Conservation (phyloP, 92 coral and sea anemone species). For the Anthopleura xanthogrammica region DNA sequence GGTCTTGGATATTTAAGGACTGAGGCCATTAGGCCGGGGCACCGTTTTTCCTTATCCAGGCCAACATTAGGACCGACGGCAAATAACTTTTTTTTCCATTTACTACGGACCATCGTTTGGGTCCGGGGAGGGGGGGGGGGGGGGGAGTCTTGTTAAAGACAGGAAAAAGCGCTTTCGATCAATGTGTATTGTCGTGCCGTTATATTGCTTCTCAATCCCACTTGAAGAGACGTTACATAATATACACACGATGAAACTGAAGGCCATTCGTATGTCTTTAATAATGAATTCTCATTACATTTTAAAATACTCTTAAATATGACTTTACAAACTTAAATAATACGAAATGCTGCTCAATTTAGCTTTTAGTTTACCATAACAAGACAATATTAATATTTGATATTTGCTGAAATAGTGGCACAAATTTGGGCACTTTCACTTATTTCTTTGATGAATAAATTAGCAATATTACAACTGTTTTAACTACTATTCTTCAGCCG, state of each 20-base stretch:
- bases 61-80: too few relatives aligned
- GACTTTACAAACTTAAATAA: neutral
- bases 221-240: too few relatives aligned
- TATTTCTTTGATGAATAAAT: neutral
- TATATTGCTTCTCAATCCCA: too few relatives aligned
- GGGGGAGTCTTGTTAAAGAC: too few relatives aligned
- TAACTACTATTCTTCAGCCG: slow-evolving; percentile 10
- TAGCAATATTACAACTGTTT: neutral
- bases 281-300: neutral
- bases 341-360: neutral
- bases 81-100: too few relatives aligned
- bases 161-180: too few relatives aligned
- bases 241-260: neutral
- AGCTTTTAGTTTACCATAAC: neutral
- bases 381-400: neutral
- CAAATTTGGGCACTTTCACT: neutral
- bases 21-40: too few relatives aligned
- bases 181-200: too few relatives aligned
- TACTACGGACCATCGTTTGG: too few relatives aligned
- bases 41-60: too few relatives aligned
- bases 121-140: too few relatives aligned
- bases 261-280: neutral
- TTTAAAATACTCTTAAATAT: neutral
- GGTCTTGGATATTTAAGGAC: too few relatives aligned
- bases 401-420: neutral